Evolutionary conservation across 2,888 invertebrate species (phyloP).

Genomic region (Dyspetes luteomarginatus): DNA sequence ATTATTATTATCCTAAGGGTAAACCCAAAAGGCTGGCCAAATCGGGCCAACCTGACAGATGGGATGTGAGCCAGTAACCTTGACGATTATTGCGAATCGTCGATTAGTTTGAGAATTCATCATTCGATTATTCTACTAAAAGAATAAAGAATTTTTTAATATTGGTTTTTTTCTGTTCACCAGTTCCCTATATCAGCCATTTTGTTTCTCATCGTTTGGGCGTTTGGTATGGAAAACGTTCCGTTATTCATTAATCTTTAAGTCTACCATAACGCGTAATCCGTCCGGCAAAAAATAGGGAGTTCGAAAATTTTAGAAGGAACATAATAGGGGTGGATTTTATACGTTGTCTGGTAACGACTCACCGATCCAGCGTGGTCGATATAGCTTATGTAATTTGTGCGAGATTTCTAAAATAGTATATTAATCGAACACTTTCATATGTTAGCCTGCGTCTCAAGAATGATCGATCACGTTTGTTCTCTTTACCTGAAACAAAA

Average conservation of each 20-base stretch:
- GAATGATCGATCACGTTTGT: constrained; percentile 57
- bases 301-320: constrained; percentile 15
- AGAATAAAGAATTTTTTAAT: neutral
- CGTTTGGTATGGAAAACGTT: neutral
- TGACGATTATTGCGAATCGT: constrained; percentile 30
- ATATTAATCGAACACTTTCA: constrained; percentile 59
- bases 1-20: no score
- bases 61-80: constrained; percentile 70
- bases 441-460: constrained; percentile 41
- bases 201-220: constrained; percentile 12
- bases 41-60: constrained; percentile 72
- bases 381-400: constrained; percentile 24
- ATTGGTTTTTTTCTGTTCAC: neutral
- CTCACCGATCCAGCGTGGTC: constrained; percentile 58
- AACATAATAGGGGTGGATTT: constrained; percentile 25
- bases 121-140: constrained; percentile 2
- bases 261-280: no score
- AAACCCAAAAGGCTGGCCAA: constrained; percentile 38
- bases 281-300: neutral
- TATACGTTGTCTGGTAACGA: constrained; percentile 54
- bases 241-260: no score
- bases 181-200: neutral
- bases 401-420: constrained; percentile 54
- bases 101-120: constrained; percentile 13
- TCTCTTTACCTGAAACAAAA: constrained; percentile 77